A percentile compares a stretch with the other conserved stretches of the same genome.
Conservation (phyloP, 2,113 vertebrate species). For the Chlamydotis undulata region DNA sequence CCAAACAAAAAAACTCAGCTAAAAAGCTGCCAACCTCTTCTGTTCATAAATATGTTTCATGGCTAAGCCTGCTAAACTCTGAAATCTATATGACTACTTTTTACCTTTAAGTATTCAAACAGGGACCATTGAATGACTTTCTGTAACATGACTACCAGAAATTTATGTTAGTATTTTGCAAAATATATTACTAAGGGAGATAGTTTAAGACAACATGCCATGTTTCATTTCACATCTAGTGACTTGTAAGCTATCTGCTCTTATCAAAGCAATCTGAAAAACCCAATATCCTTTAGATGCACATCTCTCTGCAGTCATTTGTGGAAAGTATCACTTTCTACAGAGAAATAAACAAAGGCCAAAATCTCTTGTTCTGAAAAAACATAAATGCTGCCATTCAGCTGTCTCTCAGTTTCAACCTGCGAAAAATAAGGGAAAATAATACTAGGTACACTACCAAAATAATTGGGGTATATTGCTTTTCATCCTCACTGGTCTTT, state of each 20-base stretch:
- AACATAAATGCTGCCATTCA: background rate
- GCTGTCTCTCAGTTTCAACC: background rate
- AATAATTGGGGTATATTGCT: background rate
- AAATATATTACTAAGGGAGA: background rate
- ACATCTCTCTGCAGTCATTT: constrained; percentile 37
- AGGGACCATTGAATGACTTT: background rate
- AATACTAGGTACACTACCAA: background rate
- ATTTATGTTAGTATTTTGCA: background rate
- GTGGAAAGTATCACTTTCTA: background rate
- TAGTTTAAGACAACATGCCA: background rate
- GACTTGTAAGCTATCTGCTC: constrained; percentile 6
- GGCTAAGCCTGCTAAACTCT: background rate
- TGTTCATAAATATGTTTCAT: background rate
- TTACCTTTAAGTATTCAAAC: background rate
- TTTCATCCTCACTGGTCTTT: background rate
- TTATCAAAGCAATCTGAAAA: constrained; percentile 51
- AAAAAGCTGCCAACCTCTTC: background rate
- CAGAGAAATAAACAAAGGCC: background rate
- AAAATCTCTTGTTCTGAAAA: background rate
- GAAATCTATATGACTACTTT: background rate
- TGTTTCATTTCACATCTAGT: background rate
- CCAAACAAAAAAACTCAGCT: background rate
- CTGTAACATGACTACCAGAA: background rate
- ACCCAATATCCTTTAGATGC: constrained; percentile 49
- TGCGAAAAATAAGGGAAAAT: background rate